Evolutionary conservation across 2,888 invertebrate species (phyloP).

Genomic region (Drosophila macrothrix): DNA sequence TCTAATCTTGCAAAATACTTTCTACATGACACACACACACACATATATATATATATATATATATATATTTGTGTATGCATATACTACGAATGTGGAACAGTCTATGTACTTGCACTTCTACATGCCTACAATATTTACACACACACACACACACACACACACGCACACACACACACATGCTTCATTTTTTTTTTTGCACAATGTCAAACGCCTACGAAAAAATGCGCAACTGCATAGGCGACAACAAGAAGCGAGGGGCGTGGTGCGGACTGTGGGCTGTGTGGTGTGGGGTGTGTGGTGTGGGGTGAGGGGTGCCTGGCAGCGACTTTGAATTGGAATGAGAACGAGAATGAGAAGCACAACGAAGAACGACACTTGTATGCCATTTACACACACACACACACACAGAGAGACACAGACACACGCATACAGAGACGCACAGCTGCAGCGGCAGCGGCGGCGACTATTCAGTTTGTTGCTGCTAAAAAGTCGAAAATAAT

Average conservation of each 20-base stretch:
- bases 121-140: constrained; percentile 4
- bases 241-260: constrained; percentile 9
- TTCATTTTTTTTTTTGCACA: constrained; percentile 7
- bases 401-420: constrained; percentile 3
- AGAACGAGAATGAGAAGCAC: constrained; percentile 40
- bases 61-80: background rate
- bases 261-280: background rate
- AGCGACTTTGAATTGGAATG: constrained; percentile 8
- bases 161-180: background rate
- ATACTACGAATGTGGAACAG: background rate
- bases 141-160: background rate
- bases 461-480: constrained; percentile 76
- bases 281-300: background rate
- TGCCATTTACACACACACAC: constrained; percentile 49
- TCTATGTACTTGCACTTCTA: background rate
- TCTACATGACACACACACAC: constrained; percentile 18
- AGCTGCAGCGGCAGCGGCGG: constrained; percentile 37
- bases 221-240: constrained; percentile 74
- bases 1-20: constrained; percentile 65
- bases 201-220: constrained; percentile 76
- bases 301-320: background rate
- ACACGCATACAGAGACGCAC: constrained; percentile 19
- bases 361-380: constrained; percentile 71
- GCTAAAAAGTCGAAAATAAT: constrained; percentile 58
- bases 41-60: background rate